A percentile compares a stretch with the other conserved stretches of the same genome.
Conservation (phyloP, 2,888 invertebrate species). For the Tholera decimalis region DNA sequence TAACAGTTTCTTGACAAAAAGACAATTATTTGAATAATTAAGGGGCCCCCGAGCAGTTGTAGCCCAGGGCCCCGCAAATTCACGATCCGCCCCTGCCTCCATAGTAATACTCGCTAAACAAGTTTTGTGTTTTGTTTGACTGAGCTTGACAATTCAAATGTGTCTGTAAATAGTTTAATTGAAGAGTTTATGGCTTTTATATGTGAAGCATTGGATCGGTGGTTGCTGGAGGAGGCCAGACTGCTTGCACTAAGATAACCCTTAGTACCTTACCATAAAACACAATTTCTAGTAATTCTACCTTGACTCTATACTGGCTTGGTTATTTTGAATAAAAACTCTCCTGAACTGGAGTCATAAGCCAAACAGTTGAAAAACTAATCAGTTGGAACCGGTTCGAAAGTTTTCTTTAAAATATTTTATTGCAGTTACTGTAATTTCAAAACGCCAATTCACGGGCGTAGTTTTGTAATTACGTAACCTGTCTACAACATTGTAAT, state of each 20-base stretch:
- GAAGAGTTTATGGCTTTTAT: too few species aligned
- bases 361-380: conserved; percentile 15
- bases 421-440: conserved; percentile 5
- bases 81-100: too few species aligned
- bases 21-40: too few species aligned
- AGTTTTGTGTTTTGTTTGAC: too few species aligned
- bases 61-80: too few species aligned
- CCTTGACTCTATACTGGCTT: neutral
- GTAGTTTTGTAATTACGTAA: neutral
- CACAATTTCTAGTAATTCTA: neutral
- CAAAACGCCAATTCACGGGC: conserved; percentile 13
- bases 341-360: neutral
- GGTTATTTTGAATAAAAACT: neutral
- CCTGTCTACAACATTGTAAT: neutral
- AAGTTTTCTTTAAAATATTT: conserved; percentile 5
- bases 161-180: too few species aligned
- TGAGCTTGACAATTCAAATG: neutral
- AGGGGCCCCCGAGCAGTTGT: too few species aligned
- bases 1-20: too few species aligned
- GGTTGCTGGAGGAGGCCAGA: too few species aligned
- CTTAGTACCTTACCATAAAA: neutral
- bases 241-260: too few species aligned
- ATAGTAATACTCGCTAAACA: too few species aligned
- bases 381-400: conserved; percentile 20
- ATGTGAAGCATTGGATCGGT: too few species aligned